Base-by-base conservation (phyloP, 2,113 vertebrate species). In the Hemiscyllium ocellatum region DNA sequence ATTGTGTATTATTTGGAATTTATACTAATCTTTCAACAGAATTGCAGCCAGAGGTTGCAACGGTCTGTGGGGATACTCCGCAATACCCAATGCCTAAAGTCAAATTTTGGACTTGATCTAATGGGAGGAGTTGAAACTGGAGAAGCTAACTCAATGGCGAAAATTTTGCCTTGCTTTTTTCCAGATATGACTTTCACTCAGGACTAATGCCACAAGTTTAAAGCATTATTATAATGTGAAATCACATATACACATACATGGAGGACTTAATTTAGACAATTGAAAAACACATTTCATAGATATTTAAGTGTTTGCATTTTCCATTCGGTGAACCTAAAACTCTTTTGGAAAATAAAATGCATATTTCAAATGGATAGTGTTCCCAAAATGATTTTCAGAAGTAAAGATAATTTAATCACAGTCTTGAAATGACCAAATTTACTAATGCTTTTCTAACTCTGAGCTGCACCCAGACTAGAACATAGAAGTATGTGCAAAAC, bases 361-460 rank as follows among this genome's bases (percentile, higher is more conserved):
- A 93, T 37, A 0, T 66, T 93, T 87, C 50, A 52, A 24, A 56
- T 29, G 26, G 70, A 72, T 72, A 13, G 76, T 20, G 37, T 42
- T 90, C 65, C 29, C 87, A 65, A 90, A 90, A 29, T 90, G 87
- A 90, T 37, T 93, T 93, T 90, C 61, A 93, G 33, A 66, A 91
- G 5, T 6, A 83, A 80, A 80, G 1, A 56, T 65, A 33, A 17
- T 65, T 91, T 66, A 37, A 33, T 66, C 61, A 66, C 56, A 91
- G 37, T 91, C 15, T 91, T 65, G 33, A 61, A 90, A n/a, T 12
- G 61, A 56, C 2, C 87, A 90, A 65, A 65, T 65, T 0, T 24
- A 13, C 52, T 52, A 22, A 91, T 33, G 65, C 13, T n/a, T 20
- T 91, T 65, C 29, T 65, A 56, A 91, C n/a, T 22, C 66, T 37